Conservation (phyloP, 2,797 vertebrate species). For the Cryptoblepharus egeriae region DNA sequence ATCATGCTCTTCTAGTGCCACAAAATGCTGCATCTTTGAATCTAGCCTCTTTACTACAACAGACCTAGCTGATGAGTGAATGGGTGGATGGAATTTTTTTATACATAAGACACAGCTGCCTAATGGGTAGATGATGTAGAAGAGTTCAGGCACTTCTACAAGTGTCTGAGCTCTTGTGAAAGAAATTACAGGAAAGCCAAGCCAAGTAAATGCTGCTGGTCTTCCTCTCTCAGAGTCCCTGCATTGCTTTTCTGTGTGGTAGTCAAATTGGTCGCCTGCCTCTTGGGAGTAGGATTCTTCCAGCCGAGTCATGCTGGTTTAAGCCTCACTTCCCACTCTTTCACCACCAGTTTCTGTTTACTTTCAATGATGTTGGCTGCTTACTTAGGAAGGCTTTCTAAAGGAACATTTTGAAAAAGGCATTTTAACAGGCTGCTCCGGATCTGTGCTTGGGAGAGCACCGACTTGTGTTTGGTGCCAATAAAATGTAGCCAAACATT, state of each 20-base stretch:
- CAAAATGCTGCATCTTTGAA: too few species aligned
- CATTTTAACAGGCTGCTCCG: neutral
- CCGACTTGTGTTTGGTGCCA: neutral
- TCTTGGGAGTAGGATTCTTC: constrained; percentile 6
- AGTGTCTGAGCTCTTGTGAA: constrained; percentile 17
- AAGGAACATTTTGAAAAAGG: constrained; percentile 4
- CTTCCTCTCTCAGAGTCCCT: constrained; percentile 26
- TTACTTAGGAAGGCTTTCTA: constrained; percentile 6
- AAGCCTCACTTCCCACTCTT: constrained; percentile 5
- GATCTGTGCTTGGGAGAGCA: constrained; percentile 6
- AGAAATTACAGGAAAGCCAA: constrained; percentile 38
- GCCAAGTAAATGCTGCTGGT: neutral
- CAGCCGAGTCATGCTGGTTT: neutral
- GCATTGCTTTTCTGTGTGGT: constrained; percentile 33
- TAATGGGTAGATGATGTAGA: too few species aligned
- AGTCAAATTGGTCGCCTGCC: neutral
- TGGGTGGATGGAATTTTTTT: neutral
- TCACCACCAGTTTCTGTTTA: constrained; percentile 19
- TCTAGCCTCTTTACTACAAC: too few species aligned
- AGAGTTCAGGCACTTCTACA: constrained; percentile 34
- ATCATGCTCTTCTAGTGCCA: too few species aligned
- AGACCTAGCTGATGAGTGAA: neutral
- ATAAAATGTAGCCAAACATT: neutral
- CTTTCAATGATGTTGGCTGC: constrained; percentile 12
- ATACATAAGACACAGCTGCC: too few species aligned